phyloP scores from a whole-genome alignment of 2,797 vertebrate genomes.

The Calcarius lapponicus region DNA sequence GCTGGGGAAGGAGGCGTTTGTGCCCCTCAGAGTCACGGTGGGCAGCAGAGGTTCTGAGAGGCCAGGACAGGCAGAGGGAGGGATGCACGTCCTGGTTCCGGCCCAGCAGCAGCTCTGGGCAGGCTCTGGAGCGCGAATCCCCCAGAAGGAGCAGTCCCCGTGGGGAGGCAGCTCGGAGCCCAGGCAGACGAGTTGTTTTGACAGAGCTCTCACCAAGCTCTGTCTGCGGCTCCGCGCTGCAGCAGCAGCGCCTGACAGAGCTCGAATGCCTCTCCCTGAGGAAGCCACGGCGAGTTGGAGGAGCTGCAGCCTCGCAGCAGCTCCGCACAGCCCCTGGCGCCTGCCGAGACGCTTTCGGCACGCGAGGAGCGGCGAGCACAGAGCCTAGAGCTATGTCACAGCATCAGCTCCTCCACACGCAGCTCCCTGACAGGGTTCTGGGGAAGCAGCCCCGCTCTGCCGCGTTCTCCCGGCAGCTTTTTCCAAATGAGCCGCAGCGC shows the following conservation, averaged over 20 bases:
- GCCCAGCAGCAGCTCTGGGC: background rate
- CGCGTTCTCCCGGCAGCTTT: background rate
- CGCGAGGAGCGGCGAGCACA: background rate
- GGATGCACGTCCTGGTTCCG: no score
- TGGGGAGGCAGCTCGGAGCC: background rate
- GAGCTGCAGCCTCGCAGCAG: conserved; percentile 7
- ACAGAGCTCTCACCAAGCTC: background rate
- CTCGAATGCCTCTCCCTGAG: background rate
- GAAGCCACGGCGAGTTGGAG: background rate
- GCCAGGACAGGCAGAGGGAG: no score
- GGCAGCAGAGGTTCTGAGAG: no score
- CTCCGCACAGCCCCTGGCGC: background rate
- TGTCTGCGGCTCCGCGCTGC: background rate
- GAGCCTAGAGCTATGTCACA: conserved; percentile 45
- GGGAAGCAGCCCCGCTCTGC: background rate
- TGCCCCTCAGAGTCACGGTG: no score
- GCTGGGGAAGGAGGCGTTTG: no score
- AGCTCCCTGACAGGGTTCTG: conserved; percentile 26
- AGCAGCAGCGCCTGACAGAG: background rate
- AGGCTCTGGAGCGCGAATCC: background rate
- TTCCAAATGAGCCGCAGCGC: conserved; percentile 13
- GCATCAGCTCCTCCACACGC: conserved; percentile 33
- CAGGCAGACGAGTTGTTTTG: conserved; percentile 41
- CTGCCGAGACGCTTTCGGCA: background rate
- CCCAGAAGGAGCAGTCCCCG: background rate